phyloP scores from a whole-genome alignment of 2,113 vertebrate genomes.

The Paradoxurus hermaphroditus region DNA sequence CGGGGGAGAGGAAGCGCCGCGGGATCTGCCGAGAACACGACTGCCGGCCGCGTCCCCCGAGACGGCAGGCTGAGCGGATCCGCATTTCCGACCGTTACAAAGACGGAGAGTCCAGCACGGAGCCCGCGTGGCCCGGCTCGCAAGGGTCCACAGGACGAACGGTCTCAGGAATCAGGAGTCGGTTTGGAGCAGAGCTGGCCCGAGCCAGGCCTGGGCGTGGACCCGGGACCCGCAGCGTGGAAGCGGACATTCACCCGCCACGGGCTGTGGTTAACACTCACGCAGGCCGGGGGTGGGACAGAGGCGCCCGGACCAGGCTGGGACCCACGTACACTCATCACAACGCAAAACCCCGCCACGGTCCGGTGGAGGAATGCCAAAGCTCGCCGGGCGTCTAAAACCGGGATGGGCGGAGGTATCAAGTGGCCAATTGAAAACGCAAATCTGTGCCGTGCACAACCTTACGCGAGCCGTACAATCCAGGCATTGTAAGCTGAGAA shows the following conservation, averaged over 20 bases:
- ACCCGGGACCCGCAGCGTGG: no score
- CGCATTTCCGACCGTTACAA: neutral
- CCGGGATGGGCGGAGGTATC: neutral
- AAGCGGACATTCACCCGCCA: no score
- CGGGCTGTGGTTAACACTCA: neutral
- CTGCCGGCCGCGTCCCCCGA: neutral
- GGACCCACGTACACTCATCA: no score
- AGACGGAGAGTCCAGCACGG: neutral
- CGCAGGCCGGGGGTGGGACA: no score
- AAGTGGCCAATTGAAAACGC: neutral
- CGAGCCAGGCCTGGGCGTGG: no score
- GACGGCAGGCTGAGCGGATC: neutral
- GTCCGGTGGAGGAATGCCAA: neutral
- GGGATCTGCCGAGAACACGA: neutral
- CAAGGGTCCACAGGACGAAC: neutral
- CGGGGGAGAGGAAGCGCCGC: neutral
- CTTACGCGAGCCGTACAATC: no score
- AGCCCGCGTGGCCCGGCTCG: neutral
- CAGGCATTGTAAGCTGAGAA: neutral
- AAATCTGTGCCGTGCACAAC: neutral
- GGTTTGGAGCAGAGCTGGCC: neutral
- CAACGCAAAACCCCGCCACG: neutral
- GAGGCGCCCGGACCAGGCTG: neutral
- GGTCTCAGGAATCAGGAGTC: neutral
- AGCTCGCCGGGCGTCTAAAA: neutral